Evolutionary conservation across 2,888 invertebrate genomes (phyloP).

Genomic region (Xanthostigma xanthostigma): DNA sequence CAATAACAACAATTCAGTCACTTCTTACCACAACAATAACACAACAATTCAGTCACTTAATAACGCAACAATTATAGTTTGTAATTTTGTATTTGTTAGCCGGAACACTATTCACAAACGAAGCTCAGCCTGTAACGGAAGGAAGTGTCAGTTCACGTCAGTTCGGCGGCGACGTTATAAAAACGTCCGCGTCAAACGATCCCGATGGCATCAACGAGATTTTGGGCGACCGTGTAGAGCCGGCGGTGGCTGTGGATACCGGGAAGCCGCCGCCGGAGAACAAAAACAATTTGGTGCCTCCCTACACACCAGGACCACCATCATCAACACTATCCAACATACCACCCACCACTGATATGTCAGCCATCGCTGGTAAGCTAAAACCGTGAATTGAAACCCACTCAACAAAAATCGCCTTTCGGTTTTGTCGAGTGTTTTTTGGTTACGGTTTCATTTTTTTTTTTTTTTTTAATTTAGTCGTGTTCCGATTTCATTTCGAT

Average conservation of each 20-base stretch:
- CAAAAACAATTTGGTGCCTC: slow-evolving; percentile 14
- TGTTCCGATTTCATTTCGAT: no score
- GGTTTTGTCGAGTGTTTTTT: no score
- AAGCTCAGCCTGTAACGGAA: slow-evolving; percentile 42
- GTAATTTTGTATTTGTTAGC: slow-evolving; percentile 34
- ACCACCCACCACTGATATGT: slow-evolving; percentile 32
- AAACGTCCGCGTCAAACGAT: slow-evolving; percentile 1
- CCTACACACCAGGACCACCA: slow-evolving; percentile 24
- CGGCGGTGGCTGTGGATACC: slow-evolving; percentile 10
- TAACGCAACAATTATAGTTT: no score
- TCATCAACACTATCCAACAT: slow-evolving; percentile 21
- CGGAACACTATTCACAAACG: slow-evolving; percentile 50
- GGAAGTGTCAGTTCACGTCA: slow-evolving; percentile 40
- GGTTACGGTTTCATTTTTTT: no score
- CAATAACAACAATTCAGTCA: no score
- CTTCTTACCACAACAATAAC: no score
- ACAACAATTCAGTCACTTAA: no score
- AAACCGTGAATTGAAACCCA: neutral
- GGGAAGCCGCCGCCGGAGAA: slow-evolving; percentile 10
- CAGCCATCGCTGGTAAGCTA: slow-evolving; percentile 37
- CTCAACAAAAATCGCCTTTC: neutral
- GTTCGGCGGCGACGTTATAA: slow-evolving; percentile 38
- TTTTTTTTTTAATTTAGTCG: no score
- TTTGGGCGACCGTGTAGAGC: slow-evolving; percentile 16
- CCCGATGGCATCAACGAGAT: neutral